Conservation (phyloP, 2,888 invertebrate genomes). For the Hemaris fuciformis region DNA sequence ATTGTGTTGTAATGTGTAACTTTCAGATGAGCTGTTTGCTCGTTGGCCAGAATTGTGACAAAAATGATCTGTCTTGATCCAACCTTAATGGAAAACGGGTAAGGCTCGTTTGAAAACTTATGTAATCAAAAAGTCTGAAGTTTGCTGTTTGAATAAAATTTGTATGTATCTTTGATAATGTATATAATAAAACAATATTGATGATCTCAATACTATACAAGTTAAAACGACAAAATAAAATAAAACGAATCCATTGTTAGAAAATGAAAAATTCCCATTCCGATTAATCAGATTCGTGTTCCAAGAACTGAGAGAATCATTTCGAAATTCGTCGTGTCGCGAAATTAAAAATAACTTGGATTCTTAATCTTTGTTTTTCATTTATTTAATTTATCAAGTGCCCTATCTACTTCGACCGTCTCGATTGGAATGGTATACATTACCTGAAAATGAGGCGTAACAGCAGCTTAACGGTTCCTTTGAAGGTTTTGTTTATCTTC, state of each 20-base stretch:
- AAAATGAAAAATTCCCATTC: background rate
- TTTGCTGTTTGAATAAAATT: background rate
- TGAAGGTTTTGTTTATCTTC: too few species aligned
- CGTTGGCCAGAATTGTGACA: too few species aligned
- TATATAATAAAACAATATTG: too few species aligned
- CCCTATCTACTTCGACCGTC: too few species aligned
- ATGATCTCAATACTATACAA: background rate
- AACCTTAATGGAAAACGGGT: too few species aligned
- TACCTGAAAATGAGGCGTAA: too few species aligned
- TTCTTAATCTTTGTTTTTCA: background rate
- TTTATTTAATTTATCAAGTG: background rate
- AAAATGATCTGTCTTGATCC: too few species aligned
- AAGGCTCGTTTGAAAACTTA: too few species aligned
- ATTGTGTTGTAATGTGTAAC: too few species aligned
- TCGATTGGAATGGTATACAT: too few species aligned
- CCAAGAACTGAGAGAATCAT: background rate
- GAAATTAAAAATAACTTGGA: background rate
- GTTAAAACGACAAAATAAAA: background rate
- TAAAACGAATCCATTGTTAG: background rate
- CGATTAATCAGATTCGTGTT: background rate
- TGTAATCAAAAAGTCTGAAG: background rate
- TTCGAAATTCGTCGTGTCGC: background rate
- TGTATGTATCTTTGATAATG: background rate
- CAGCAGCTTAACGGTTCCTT: too few species aligned
- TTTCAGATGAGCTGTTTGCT: too few species aligned